Conservation (phyloP, 2,797 vertebrate genomes). For the Schizopygopsis malacanthus region DNA sequence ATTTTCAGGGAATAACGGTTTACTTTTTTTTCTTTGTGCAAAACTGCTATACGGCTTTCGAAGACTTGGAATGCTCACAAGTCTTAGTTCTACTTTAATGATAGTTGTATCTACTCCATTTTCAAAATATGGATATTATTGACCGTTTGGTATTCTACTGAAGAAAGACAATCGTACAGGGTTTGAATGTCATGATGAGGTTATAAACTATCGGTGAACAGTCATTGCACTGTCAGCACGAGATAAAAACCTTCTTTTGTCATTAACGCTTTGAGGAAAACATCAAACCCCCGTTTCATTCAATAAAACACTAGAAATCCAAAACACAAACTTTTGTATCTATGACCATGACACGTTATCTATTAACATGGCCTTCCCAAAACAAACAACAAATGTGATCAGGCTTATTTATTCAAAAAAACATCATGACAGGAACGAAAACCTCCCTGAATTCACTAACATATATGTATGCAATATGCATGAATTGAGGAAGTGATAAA, state of each 20-base stretch:
- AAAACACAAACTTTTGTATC: background rate
- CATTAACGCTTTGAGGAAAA: background rate
- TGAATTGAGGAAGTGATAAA: conserved; percentile 23
- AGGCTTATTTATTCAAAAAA: background rate
- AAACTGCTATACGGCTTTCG: background rate
- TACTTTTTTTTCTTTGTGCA: background rate
- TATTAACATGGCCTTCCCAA: background rate
- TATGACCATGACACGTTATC: background rate
- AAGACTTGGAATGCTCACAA: background rate
- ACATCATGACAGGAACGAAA: background rate
- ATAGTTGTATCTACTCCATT: background rate
- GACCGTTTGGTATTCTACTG: background rate
- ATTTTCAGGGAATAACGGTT: background rate
- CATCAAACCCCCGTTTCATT: background rate
- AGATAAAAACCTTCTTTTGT: background rate
- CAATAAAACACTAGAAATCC: background rate
- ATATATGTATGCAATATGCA: conserved; percentile 21
- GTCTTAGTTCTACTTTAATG: background rate
- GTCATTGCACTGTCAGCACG: background rate
- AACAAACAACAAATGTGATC: background rate
- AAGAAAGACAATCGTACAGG: background rate
- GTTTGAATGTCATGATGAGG: background rate
- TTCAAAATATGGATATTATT: background rate
- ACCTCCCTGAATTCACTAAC: background rate
- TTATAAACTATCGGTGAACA: background rate